Evolutionary conservation across 1,140 invertebrate species (phyloP).

Genomic region (Tetranychus cinnabarinus): DNA sequence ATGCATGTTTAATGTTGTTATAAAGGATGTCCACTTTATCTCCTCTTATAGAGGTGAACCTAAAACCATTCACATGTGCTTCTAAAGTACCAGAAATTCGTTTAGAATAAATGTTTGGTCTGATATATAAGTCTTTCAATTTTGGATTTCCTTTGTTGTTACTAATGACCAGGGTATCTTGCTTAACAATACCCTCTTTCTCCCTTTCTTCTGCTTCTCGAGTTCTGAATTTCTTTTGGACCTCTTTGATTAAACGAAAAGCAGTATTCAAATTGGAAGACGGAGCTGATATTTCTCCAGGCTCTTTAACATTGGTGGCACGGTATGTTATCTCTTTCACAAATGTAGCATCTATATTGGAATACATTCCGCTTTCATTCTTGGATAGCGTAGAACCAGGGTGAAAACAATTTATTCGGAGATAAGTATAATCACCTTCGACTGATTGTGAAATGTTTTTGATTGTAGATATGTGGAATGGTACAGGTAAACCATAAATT

Average conservation of each 20-base stretch:
- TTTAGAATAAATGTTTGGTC: slow-evolving; percentile 85
- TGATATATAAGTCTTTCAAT: slow-evolving; percentile 90
- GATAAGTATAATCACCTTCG: slow-evolving; percentile 95
- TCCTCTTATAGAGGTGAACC: slow-evolving; percentile 89
- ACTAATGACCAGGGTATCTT: slow-evolving; percentile 84
- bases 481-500: slow-evolving; percentile 79
- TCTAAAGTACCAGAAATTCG: slow-evolving; percentile 74
- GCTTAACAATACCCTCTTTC: slow-evolving; percentile 87
- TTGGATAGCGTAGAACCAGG: slow-evolving; percentile 84
- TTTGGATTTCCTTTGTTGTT: slow-evolving; percentile 95
- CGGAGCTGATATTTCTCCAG: slow-evolving; percentile 78
- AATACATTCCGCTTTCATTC: slow-evolving; percentile 64
- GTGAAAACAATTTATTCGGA: slow-evolving; percentile 96
- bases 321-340: slow-evolving; percentile 99
- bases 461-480: slow-evolving; percentile 95
- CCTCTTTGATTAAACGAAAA: slow-evolving; percentile 92
- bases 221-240: slow-evolving; percentile 96
- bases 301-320: slow-evolving; percentile 90
- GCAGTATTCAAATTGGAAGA: slow-evolving; percentile 89
- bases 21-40: slow-evolving; percentile 99
- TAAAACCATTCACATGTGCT: slow-evolving; percentile 85
- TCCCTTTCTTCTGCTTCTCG: slow-evolving; percentile 93
- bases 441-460: slow-evolving; percentile 96
- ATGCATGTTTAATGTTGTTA: slow-evolving; percentile 98
- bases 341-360: slow-evolving; percentile 83